Evolutionary conservation across 1,140 invertebrate genomes (phyloP).

Genomic region (Elymnias hypermnestra): DNA sequence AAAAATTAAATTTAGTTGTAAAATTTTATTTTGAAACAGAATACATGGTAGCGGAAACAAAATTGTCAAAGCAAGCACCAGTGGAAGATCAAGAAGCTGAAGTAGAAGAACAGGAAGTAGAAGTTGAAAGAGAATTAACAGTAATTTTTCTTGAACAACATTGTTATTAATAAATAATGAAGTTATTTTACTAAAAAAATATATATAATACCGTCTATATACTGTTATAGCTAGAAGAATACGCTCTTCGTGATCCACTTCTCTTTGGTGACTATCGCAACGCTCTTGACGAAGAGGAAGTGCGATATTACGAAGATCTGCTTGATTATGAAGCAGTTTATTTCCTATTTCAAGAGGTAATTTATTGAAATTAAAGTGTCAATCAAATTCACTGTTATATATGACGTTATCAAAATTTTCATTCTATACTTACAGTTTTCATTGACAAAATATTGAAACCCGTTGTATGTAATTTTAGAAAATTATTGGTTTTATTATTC

Average conservation of each 20-base stretch:
- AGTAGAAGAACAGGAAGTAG: slow-evolving; percentile 56
- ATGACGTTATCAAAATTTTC: too few relatives aligned
- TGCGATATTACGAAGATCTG: slow-evolving; percentile 91
- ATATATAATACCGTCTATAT: too few relatives aligned
- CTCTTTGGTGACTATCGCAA: slow-evolving; percentile 93
- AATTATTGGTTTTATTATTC: too few relatives aligned
- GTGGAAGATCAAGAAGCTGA: slow-evolving; percentile 34
- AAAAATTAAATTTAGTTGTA: too few relatives aligned
- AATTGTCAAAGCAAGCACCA: slow-evolving; percentile 22
- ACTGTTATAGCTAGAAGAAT: slow-evolving; percentile 79
- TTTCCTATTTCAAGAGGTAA: slow-evolving; percentile 89
- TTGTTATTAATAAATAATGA: too few relatives aligned
- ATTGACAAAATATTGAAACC: too few relatives aligned
- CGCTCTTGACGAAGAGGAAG: slow-evolving; percentile 85
- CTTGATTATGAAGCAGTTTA: slow-evolving; percentile 91
- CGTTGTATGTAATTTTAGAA: too few relatives aligned
- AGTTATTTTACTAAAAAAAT: too few relatives aligned
- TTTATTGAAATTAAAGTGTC: neutral
- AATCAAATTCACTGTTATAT: too few relatives aligned
- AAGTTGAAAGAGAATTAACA: slow-evolving; percentile 70
- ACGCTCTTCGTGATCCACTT: slow-evolving; percentile 86
- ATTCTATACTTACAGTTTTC: too few relatives aligned
- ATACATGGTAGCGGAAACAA: slow-evolving; percentile 26
- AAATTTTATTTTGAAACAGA: slow-evolving; percentile 20
- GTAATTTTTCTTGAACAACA: too few relatives aligned